A percentile compares a stretch with the other conserved stretches of the same genome.
Conservation (phyloP, 2,888 invertebrate species). For the Drosophila acutilabella region DNA sequence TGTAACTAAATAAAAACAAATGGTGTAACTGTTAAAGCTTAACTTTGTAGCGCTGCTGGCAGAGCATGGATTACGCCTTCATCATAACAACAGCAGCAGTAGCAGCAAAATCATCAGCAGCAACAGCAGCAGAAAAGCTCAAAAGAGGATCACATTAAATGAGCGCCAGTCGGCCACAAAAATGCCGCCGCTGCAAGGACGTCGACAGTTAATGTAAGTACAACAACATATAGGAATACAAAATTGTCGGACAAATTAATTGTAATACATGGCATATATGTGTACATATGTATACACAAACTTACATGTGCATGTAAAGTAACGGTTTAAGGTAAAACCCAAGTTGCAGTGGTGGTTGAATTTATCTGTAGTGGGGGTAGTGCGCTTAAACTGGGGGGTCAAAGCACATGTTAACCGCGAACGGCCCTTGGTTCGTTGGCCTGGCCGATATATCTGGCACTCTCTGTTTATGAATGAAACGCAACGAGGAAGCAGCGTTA, state of each 20-base stretch:
- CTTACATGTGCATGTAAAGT: not conserved
- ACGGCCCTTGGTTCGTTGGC: constrained; percentile 72
- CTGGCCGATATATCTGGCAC: constrained; percentile 75
- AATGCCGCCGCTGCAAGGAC: constrained; percentile 76
- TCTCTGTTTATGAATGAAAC: constrained; percentile 81
- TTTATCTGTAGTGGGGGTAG: constrained; percentile 9
- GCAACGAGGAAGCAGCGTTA: constrained; percentile 70
- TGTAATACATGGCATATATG: constrained; percentile 4
- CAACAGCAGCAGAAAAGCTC: constrained; percentile 38
- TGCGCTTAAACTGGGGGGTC: constrained; percentile 25
- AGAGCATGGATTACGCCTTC: constrained; percentile 70
- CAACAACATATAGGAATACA: not conserved
- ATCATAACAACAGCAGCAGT: constrained; percentile 32
- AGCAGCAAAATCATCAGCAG: constrained; percentile 33
- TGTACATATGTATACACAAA: constrained; percentile 1
- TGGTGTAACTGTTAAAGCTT: constrained; percentile 40
- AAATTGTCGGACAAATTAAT: not conserved
- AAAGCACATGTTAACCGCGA: constrained; percentile 65
- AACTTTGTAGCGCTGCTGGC: constrained; percentile 41
- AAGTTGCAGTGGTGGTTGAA: constrained; percentile 11
- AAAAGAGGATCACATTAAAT: constrained; percentile 55
- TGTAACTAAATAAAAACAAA: constrained; percentile 4
- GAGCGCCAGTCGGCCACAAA: constrained; percentile 69
- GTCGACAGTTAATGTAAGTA: constrained; percentile 71
- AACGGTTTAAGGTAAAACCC: constrained; percentile 18